Conservation (phyloP, 2,797 vertebrate genomes). For the Pelobates cultripes region DNA sequence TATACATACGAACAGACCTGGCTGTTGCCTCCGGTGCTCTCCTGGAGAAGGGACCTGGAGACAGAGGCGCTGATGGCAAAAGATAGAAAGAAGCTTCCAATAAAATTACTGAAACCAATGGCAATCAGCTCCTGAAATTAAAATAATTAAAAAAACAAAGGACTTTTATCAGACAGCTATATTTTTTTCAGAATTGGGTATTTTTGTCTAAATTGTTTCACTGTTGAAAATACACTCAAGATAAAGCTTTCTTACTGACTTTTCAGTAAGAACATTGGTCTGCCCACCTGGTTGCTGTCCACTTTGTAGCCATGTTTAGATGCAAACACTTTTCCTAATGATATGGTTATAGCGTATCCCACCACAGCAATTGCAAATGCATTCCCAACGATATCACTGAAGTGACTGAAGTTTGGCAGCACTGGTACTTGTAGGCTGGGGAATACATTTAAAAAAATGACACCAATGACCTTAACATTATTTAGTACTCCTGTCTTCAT, state of each 20-base stretch:
- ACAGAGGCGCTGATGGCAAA: slow-evolving; percentile 92
- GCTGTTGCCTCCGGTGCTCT: slow-evolving; percentile 90
- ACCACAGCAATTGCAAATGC: slow-evolving; percentile 92
- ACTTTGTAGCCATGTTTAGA: slow-evolving; percentile 94
- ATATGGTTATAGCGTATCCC: slow-evolving; percentile 92
- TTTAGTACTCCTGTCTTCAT: too few relatives aligned
- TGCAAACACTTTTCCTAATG: slow-evolving; percentile 91
- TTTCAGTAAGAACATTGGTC: too few relatives aligned
- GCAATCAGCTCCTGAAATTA: slow-evolving; percentile 88
- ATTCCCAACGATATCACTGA: slow-evolving; percentile 81
- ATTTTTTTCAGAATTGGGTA: too few relatives aligned
- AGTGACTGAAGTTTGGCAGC: slow-evolving; percentile 69
- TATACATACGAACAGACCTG: slow-evolving; percentile 75
- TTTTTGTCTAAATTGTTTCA: too few relatives aligned
- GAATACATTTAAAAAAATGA: not conserved
- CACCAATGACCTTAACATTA: not conserved
- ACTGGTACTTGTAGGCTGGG: slow-evolving; percentile 80
- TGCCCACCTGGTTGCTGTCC: slow-evolving; percentile 89
- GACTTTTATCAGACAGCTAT: too few relatives aligned
- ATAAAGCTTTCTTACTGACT: too few relatives aligned
- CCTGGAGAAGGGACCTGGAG: slow-evolving; percentile 92
- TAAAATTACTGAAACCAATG: slow-evolving; percentile 86
- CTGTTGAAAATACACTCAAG: too few relatives aligned
- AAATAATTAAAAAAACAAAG: not conserved
- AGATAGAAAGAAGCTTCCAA: slow-evolving; percentile 91